These are phyloP conservation scores for Pseudomugil tenellus DNA, from an alignment of 2,797 vertebrate genomes.

Conservation along the genomic window DNA sequence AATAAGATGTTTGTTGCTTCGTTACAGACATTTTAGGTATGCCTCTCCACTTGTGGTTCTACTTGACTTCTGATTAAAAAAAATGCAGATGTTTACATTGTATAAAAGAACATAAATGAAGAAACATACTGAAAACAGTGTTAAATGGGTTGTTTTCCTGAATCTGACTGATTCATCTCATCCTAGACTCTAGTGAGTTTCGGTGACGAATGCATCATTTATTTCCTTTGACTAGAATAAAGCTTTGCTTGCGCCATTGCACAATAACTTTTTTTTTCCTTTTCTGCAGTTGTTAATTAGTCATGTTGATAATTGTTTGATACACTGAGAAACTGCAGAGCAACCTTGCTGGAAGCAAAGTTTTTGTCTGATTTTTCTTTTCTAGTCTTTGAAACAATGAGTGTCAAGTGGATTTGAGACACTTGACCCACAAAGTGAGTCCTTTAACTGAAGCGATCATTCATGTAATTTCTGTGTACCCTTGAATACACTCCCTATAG, in stretches of 20 bases:
- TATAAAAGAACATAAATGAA: neutral
- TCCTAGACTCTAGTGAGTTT: neutral
- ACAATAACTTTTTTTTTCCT: neutral
- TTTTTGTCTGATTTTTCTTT: neutral
- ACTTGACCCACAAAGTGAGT: neutral
- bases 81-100: neutral
- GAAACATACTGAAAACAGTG: neutral
- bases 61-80: neutral
- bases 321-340: neutral
- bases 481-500: neutral
- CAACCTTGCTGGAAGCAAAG: neutral
- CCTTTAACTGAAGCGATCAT: neutral
- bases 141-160: neutral
- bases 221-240: slow-evolving; percentile 12
- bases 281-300: slow-evolving; percentile 15
- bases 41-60: neutral
- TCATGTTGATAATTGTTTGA: neutral
- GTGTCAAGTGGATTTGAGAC: no score
- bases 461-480: neutral
- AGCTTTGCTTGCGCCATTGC: slow-evolving; percentile 1
- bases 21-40: neutral
- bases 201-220: slow-evolving; percentile 1
- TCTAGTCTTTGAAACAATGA: neutral
- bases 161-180: neutral
- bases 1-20: neutral